Percentiles rank a stretch among this genome's conserved stretches.
Conservation (phyloP, 2,797 vertebrate species). For the Anas acuta region DNA sequence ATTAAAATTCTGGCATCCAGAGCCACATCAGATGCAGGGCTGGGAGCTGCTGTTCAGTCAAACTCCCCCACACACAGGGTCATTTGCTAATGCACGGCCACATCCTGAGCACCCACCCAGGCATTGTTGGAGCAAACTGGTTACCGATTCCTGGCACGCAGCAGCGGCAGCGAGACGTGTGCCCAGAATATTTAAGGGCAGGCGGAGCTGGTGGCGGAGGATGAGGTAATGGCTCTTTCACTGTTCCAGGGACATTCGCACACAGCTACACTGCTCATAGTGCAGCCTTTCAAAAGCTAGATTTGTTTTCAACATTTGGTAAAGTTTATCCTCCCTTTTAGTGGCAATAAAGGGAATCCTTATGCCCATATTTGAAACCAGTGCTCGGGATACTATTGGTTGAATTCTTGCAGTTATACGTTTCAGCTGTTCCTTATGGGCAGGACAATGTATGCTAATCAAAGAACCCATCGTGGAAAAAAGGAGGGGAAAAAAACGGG, state of each 20-base stretch:
- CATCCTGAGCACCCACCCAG: neutral
- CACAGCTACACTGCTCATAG: neutral
- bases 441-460: neutral
- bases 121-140: neutral
- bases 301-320: neutral
- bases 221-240: constrained; percentile 50
- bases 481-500: neutral
- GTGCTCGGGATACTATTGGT: neutral
- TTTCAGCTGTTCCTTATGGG: neutral
- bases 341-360: neutral
- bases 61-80: neutral
- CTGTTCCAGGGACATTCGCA: neutral
- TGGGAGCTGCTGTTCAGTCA: neutral
- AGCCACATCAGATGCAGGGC: neutral
- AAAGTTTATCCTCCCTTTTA: neutral
- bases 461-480: neutral
- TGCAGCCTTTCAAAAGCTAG: neutral
- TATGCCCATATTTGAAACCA: neutral
- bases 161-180: neutral
- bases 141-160: neutral
- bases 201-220: neutral
- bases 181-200: constrained; percentile 22
- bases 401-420: neutral
- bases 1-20: neutral
- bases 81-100: neutral